Conservation (phyloP, 2,113 vertebrate genomes). For the Oplegnathus fasciatus region DNA sequence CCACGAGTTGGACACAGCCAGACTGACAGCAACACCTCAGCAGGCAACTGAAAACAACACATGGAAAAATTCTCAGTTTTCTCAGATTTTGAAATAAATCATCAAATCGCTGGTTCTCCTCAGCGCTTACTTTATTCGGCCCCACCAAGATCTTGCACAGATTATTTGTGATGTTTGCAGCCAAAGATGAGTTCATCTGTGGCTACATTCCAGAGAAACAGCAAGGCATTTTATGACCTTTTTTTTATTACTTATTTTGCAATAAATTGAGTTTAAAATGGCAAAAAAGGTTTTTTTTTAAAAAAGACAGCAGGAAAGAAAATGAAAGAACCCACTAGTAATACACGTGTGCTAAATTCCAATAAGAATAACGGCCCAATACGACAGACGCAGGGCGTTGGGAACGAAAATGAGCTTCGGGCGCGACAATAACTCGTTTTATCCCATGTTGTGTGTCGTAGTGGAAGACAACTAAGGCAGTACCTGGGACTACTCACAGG, state of each 20-base stretch:
- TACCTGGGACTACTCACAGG: not conserved
- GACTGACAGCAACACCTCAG: slow-evolving; percentile 30
- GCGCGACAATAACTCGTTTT: no score
- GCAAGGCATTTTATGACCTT: not conserved
- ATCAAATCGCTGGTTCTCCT: not conserved
- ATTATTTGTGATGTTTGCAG: slow-evolving; percentile 1
- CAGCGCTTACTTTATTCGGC: not conserved
- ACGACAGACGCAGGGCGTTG: no score
- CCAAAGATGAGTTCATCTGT: not conserved
- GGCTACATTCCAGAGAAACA: not conserved
- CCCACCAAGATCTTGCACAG: not conserved
- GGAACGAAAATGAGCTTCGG: no score
- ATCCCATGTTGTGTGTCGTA: not conserved
- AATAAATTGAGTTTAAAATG: slow-evolving; percentile 12
- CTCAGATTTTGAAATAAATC: slow-evolving; percentile 19
- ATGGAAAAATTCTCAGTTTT: not conserved
- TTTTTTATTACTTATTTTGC: slow-evolving; percentile 12
- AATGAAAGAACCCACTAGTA: not conserved
- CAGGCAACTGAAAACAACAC: slow-evolving; percentile 22
- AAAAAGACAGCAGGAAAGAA: not conserved
- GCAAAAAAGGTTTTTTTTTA: not conserved
- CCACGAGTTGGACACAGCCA: not conserved
- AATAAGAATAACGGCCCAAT: not conserved
- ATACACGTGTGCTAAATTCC: not conserved
- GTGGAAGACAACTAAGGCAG: not conserved